Evolutionary conservation across 2,888 invertebrate genomes (phyloP).

Genomic region (Fragum whitleyi): DNA sequence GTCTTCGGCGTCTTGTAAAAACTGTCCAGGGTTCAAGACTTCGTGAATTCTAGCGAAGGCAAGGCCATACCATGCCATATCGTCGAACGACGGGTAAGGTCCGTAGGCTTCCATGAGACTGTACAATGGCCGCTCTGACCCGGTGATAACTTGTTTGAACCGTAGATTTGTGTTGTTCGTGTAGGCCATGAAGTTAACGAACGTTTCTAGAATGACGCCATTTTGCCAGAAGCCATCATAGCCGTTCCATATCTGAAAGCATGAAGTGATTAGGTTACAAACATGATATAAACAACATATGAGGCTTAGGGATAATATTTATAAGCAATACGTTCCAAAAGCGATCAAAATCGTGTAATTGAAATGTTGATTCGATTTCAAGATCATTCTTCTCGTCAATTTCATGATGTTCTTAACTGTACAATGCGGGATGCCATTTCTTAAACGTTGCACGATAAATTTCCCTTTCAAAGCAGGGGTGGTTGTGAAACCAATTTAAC

Average conservation of each 20-base stretch:
- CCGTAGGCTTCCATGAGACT: conserved; percentile 71
- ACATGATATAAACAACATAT: neutral
- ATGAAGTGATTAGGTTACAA: neutral
- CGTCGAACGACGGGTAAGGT: conserved; percentile 73
- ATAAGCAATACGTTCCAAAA: too few relatives aligned
- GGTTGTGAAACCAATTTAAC: too few relatives aligned
- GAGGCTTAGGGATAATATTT: neutral
- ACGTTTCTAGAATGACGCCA: conserved; percentile 69
- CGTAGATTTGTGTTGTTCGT: conserved; percentile 67
- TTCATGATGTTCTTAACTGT: too few relatives aligned
- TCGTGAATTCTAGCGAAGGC: conserved; percentile 68
- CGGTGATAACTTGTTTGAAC: conserved; percentile 59
- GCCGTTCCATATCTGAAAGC: conserved; percentile 72
- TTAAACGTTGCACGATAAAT: too few relatives aligned
- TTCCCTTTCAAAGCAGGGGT: too few relatives aligned
- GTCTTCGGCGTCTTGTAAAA: conserved; percentile 62
- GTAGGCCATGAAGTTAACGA: conserved; percentile 69
- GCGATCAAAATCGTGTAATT: too few relatives aligned
- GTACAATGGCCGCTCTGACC: conserved; percentile 62
- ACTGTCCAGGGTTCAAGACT: conserved; percentile 55
- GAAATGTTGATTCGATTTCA: too few relatives aligned
- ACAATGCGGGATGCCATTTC: too few relatives aligned
- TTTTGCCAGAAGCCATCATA: conserved; percentile 77
- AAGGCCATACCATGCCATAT: conserved; percentile 74
- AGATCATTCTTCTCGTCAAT: too few relatives aligned